A percentile compares a stretch with the other conserved stretches of the same genome.
Evolutionary conservation across 2,797 vertebrate genomes (phyloP).

Genomic region (Pseudochaenichthys georgianus): DNA sequence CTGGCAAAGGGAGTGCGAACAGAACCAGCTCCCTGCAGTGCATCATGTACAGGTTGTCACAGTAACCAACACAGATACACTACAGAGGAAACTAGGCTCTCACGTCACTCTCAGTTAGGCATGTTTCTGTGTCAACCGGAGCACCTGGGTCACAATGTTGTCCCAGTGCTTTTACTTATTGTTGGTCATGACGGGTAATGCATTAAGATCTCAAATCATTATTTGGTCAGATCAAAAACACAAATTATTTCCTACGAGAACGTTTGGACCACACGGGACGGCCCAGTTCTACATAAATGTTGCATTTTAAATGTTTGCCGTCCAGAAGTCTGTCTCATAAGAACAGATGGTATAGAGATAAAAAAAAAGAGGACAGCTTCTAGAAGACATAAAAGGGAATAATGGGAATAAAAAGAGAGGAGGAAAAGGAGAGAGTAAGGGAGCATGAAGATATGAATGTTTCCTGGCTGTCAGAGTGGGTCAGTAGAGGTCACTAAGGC

Average conservation of each 20-base stretch:
- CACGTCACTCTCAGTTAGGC: conserved; percentile 11
- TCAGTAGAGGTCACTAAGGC: conserved; percentile 98
- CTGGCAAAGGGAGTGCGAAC: conserved; percentile 27
- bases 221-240: conserved; percentile 41
- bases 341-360: conserved; percentile 18
- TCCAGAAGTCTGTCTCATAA: conserved; percentile 11
- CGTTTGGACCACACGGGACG: conserved; percentile 9
- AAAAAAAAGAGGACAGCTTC: conserved; percentile 42
- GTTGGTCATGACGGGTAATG: conserved; percentile 9
- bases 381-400: conserved; percentile 37
- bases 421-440: conserved; percentile 31
- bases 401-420: conserved; percentile 31
- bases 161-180: not conserved
- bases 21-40: conserved; percentile 25
- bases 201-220: conserved; percentile 16
- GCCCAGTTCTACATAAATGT: conserved; percentile 18
- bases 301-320: not conserved
- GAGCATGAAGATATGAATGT: conserved; percentile 26
- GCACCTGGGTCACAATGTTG: conserved; percentile 13
- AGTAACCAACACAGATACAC: conserved; percentile 7
- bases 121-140: conserved; percentile 21
- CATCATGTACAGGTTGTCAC: conserved; percentile 22
- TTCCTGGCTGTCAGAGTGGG: conserved; percentile 36
- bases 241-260: conserved; percentile 17
- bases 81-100: conserved; percentile 3